Conservation (phyloP, 2,113 vertebrate genomes). For the Tragulus kanchil region DNA sequence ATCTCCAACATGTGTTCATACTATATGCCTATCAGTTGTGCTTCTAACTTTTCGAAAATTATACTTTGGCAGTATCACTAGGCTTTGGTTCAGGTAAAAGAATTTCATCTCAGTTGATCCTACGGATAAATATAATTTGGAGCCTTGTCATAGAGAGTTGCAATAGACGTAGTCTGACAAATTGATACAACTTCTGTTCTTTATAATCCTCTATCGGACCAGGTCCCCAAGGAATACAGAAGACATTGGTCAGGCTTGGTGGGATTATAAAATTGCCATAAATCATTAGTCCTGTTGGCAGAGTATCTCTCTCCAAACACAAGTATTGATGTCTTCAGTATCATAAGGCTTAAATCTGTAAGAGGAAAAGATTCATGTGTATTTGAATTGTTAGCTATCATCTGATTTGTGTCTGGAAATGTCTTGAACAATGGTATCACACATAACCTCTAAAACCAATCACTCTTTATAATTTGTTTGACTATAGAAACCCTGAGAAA, state of each 20-base stretch:
- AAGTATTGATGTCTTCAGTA: slow-evolving; percentile 51
- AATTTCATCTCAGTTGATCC: slow-evolving; percentile 46
- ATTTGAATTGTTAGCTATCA: slow-evolving; percentile 65
- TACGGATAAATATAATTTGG: slow-evolving; percentile 65
- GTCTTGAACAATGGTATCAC: slow-evolving; percentile 41
- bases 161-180: background rate
- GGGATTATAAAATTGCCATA: slow-evolving; percentile 63
- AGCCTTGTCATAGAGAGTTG: slow-evolving; percentile 51
- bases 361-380: slow-evolving; percentile 26
- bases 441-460: slow-evolving; percentile 51
- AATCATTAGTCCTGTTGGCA: slow-evolving; percentile 51
- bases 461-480: slow-evolving; percentile 64
- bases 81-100: slow-evolving; percentile 51
- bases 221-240: slow-evolving; percentile 40
- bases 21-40: background rate
- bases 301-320: slow-evolving; percentile 53
- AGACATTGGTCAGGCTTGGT: slow-evolving; percentile 9
- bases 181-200: slow-evolving; percentile 48
- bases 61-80: background rate
- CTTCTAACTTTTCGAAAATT: slow-evolving; percentile 65
- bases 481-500: background rate
- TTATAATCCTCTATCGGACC: background rate
- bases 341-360: slow-evolving; percentile 67
- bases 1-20: slow-evolving; percentile 33
- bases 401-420: slow-evolving; percentile 63